Base-by-base conservation (phyloP, 2,888 invertebrate species). In the Nebria salina region DNA sequence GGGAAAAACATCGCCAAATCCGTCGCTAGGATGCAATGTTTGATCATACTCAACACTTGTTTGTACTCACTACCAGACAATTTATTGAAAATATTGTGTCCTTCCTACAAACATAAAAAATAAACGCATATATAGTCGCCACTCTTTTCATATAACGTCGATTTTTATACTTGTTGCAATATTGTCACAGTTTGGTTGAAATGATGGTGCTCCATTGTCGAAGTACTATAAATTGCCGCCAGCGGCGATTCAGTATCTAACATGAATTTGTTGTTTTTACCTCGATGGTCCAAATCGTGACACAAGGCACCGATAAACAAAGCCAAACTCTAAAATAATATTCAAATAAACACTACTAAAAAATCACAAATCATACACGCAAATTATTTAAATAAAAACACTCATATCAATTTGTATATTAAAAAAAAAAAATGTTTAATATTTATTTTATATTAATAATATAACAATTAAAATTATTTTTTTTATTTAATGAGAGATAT, bases 121-220 rank as follows among this genome's bases (percentile, higher is more conserved):
- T 3, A 11, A 70, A 70, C 25, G 25, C 25, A 26, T 54, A 54
- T 54, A 54, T 4, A 1, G 0, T 54, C 8, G 8, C 7, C 7
- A 54, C 8, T 54, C 8, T 2, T 54, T 1, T 25, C 5, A 6
- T 5, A 4, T 26, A 2, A 70, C 11, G 13, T 20, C 25, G 9
- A 64, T 66, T 41, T 20, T 65, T 64, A 66, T 86, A 93, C 94
- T 91, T 94, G 94, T 87, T 96, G 96, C 15, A 96, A 89, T 84
- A 96, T 96, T 13, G 95, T 94, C 42, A 96, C 95, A 0, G 96
- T 96, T 87, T 96, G 96, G 87, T 96, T 96, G 87, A 96, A 96
- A 87, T 96, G 96, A 86, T 96, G 96, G 86, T 96, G 95, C 86
- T 96, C 96, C 91, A 96, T 92, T 0, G 96, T 95, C 0, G 95